Evolutionary conservation across 2,888 invertebrate genomes (phyloP), one percentile per base, ranked within the genome.

Genomic region (Acanthosoma haemorrhoidale): DNA sequence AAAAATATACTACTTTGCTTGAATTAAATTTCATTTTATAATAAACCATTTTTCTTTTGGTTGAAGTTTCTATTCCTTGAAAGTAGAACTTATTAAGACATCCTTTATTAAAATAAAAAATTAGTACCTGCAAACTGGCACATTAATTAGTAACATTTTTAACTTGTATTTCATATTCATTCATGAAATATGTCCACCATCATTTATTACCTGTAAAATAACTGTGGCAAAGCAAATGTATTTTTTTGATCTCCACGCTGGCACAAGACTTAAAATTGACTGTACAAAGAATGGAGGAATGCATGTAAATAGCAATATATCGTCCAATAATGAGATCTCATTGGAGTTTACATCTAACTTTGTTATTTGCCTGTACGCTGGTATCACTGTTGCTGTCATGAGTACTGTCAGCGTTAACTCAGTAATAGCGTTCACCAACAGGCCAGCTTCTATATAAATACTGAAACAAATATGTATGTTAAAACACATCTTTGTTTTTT

Each of bases 271-370:
- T 71, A 90, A 84, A 43, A 88, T 84, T 0, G 87, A 86, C 76
- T 88, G 87, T 75, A 89, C 80, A 77, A 89, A 88, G 80, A 88
- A 89, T 15, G 88, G 88, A 0, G 90, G 90, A 18, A 89, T 80
- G 72, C 89, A 88, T 66, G 89, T 84, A 76, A 88, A 87, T 0
- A 90, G 82, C 1, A 90, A 80, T 1, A 89, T 83, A 75, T 89
- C 89, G 75, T 90, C 90, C 31, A 90, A 81, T 11, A 86, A 79
- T 0, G 87, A 87, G 43, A 87, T 83, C 3, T 86, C 84, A 8
- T 69, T 68, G 36, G 59, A 68, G 76, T 87, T 88, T 70, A 88
- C 82, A 76, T 90, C 88, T 71, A 90, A 78, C 76, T 84, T 85
- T 2, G 84, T 82, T 31, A 88, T 84, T 78, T 88, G 87, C 70